These are phyloP conservation scores for Archivesica marissinica DNA, from an alignment of 1,140 invertebrate species.

Conservation along the genomic window DNA sequence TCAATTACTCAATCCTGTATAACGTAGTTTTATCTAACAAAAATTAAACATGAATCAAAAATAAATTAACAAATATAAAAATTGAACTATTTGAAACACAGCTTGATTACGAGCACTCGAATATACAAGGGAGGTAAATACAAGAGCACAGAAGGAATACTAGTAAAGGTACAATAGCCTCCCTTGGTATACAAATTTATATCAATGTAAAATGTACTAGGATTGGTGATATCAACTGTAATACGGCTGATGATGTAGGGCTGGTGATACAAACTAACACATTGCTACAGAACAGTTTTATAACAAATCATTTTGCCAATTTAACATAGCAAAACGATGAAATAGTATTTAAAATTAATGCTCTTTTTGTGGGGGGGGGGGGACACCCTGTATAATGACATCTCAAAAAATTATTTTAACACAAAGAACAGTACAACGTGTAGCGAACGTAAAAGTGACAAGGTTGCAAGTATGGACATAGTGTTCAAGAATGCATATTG, in stretches of 20 bases:
- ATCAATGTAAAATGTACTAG: not conserved
- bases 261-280: not conserved
- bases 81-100: not conserved
- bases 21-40: too few species aligned
- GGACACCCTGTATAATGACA: too few species aligned
- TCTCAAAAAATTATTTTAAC: too few species aligned
- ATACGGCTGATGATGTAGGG: not conserved
- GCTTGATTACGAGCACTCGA: not conserved
- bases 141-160: not conserved
- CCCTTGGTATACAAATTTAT: not conserved
- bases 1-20: too few species aligned
- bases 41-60: too few species aligned
- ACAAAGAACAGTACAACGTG: too few species aligned
- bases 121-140: conserved; percentile 4
- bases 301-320: not conserved
- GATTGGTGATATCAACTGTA: too few species aligned
- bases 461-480: too few species aligned
- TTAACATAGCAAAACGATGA: not conserved
- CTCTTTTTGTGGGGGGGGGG: too few species aligned
- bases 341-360: not conserved
- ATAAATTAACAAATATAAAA: not conserved
- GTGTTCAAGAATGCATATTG: too few species aligned
- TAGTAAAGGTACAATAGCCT: not conserved
- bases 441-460: too few species aligned
- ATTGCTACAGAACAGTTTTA: not conserved